Conservation (phyloP, 2,888 invertebrate genomes). For the Panzeria rudis region DNA sequence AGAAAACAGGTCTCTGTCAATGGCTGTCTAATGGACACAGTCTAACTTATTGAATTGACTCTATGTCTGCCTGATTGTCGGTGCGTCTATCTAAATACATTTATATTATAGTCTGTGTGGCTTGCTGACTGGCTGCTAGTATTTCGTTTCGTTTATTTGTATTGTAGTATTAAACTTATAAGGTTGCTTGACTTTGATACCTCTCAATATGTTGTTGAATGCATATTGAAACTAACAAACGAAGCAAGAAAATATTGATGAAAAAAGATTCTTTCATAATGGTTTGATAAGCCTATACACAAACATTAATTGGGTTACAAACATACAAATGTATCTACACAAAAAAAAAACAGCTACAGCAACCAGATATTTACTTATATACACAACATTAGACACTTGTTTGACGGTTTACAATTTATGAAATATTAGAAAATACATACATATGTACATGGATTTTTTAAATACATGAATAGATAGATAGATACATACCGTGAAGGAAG, state of each 20-base stretch:
- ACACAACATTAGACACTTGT: constrained; percentile 15
- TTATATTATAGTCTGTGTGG: constrained; percentile 3
- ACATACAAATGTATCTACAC: constrained; percentile 46
- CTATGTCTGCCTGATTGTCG: constrained; percentile 32
- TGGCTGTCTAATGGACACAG: constrained; percentile 49
- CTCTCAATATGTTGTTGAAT: constrained; percentile 66
- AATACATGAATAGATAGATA: too few relatives aligned
- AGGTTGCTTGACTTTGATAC: constrained; percentile 69
- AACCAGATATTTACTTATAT: constrained; percentile 4
- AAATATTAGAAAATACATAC: neutral
- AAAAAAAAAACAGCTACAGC: constrained; percentile 27
- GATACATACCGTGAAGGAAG: too few relatives aligned
- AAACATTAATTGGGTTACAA: constrained; percentile 70
- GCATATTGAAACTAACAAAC: constrained; percentile 57
- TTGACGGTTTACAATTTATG: constrained; percentile 9
- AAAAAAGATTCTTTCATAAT: constrained; percentile 50
- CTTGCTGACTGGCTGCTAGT: constrained; percentile 16
- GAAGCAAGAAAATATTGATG: constrained; percentile 22
- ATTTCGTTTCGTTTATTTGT: constrained; percentile 34
- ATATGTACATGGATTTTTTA: too few relatives aligned
- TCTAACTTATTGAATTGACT: constrained; percentile 37
- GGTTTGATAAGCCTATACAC: constrained; percentile 66
- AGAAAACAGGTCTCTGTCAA: constrained; percentile 70
- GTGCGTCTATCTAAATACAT: constrained; percentile 3
- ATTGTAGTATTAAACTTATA: constrained; percentile 60